Evolutionary conservation across 2,888 invertebrate species (phyloP).

Genomic region (Heliconius aoede): DNA sequence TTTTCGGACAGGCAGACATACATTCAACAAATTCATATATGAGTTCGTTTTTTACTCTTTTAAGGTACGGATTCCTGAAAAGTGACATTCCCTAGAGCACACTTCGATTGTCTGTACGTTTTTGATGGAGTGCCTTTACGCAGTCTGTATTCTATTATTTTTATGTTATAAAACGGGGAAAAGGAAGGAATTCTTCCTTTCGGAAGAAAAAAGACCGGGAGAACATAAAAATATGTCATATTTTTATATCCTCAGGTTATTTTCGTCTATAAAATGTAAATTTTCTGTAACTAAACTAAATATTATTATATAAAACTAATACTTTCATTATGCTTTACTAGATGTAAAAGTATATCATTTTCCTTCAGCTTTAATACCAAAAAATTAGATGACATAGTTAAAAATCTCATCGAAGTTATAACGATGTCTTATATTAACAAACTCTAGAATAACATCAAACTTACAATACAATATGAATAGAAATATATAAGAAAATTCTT

Average conservation of each 20-base stretch:
- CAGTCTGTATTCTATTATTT: conserved; percentile 29
- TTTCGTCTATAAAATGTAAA: not conserved
- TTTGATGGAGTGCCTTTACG: conserved; percentile 40
- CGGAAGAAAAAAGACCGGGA: no score
- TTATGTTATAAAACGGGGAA: no score
- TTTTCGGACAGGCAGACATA: no score
- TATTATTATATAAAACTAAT: no score
- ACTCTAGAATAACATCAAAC: not conserved
- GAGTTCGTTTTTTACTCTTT: not conserved
- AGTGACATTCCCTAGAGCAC: conserved; percentile 58
- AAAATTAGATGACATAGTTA: not conserved
- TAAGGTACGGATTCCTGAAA: conserved; percentile 53
- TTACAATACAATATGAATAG: not conserved
- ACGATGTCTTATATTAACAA: not conserved
- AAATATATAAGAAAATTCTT: conserved; percentile 16
- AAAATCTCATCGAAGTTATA: not conserved
- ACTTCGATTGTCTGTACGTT: conserved; percentile 46
- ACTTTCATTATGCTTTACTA: not conserved
- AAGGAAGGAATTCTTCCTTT: no score
- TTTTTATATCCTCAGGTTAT: no score
- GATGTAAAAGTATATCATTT: not conserved
- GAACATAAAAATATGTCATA: no score
- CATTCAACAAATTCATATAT: not conserved
- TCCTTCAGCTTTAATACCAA: not conserved
- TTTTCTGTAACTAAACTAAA: not conserved